Evolutionary conservation across 1,140 invertebrate species (phyloP).

Genomic region (Cepaea nemoralis): DNA sequence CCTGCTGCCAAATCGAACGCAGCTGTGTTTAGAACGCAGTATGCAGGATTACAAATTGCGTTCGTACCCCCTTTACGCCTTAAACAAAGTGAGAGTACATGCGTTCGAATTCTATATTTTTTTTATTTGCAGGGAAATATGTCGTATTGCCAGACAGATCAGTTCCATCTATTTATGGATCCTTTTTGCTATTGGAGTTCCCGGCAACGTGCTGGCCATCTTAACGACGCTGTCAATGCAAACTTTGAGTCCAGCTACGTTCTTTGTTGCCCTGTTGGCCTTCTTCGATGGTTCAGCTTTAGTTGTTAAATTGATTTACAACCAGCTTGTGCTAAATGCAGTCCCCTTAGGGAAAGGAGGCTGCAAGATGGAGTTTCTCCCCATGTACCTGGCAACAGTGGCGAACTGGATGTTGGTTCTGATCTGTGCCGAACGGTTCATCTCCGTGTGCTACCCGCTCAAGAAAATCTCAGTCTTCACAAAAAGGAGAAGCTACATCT

Average conservation of each 20-base stretch:
- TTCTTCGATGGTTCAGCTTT: constrained; percentile 51
- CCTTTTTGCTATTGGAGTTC: constrained; percentile 49
- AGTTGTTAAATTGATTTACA: constrained; percentile 49
- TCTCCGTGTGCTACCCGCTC: constrained; percentile 59
- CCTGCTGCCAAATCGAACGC: too few relatives aligned
- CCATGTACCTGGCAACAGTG: constrained; percentile 26
- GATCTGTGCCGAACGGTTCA: constrained; percentile 58
- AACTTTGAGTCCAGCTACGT: constrained; percentile 52
- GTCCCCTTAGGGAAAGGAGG: constrained; percentile 45
- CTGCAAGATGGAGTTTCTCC: constrained; percentile 42
- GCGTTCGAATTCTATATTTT: too few relatives aligned
- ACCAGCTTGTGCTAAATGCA: constrained; percentile 46
- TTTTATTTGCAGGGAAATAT: too few relatives aligned
- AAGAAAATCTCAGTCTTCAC: constrained; percentile 53
- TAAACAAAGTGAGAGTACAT: too few relatives aligned
- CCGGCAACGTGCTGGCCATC: constrained; percentile 55
- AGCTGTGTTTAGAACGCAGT: too few relatives aligned
- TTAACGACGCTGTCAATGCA: constrained; percentile 55
- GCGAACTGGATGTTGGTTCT: constrained; percentile 61
- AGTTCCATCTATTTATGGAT: constrained; percentile 55
- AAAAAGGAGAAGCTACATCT: constrained; percentile 41
- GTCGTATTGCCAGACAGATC: constrained; percentile 24
- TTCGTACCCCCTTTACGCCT: too few relatives aligned
- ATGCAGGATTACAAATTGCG: too few relatives aligned
- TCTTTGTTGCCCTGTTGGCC: constrained; percentile 57